Base-by-base conservation (phyloP, 2,888 invertebrate species). In the Andrena hattorfiana region DNA sequence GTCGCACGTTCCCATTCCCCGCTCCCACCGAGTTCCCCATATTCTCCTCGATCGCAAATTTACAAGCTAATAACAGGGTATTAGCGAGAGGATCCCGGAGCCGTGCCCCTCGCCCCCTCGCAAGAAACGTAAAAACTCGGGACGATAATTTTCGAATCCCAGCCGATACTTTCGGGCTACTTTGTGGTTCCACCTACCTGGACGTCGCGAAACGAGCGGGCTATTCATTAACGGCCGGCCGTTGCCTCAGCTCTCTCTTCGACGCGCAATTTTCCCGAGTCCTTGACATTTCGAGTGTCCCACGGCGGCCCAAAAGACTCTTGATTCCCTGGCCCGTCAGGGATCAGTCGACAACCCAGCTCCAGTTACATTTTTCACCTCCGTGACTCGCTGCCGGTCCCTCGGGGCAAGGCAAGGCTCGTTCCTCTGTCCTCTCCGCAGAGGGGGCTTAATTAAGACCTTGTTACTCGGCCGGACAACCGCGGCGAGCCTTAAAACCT, bases 191-290 rank as follows among this genome's bases (percentile, higher is more conserved):
- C 79, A 72, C 73, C 86, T 86, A 75, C 66, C 76, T 84, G 83
- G 63, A 49, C 28, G 51, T 81, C 79, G 63, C 79, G 66, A 86
- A 83, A 84, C 83, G 79, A 85, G 77, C 77, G 51, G 67, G 68
- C 84, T 87, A 88, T 88, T 87, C 88, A 87, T 87, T 87, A 88
- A 84, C 77, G 82, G 68, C 74, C 82, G 35, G 26, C 26, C 59
- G 69, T 78, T 63, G 59, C 42, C 23, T 10, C 16, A 7, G 23
- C 26, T 59, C 23, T 23, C 56, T 51, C 7, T 63, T 76, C 71
- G 73, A 28, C 48, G 71, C 64, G 51, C 49, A 26, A 70, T 71
- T 56, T 74, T 66, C 32, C 42, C 30, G 16, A 62, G 67, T 20
- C 78, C 84, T 86, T 88, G 88, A 87, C 89, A 85, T 87, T 87